Evolutionary conservation across 2,888 invertebrate genomes (phyloP).

Genomic region (Ornithoptera priamus): DNA sequence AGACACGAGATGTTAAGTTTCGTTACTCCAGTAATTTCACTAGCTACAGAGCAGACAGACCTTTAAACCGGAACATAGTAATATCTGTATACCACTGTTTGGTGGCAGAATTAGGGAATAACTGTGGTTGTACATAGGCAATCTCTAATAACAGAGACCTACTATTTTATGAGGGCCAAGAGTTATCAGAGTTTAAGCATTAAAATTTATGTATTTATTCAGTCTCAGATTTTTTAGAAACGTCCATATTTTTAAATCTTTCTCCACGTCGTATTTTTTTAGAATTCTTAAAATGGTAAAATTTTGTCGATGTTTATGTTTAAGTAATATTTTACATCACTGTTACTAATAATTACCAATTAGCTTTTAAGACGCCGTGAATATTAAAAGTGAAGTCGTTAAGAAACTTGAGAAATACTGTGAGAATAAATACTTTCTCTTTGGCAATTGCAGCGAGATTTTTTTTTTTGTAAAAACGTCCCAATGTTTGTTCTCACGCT

Average conservation of each 20-base stretch:
- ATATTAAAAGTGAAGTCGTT: constrained; percentile 17
- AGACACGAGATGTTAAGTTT: too few species aligned
- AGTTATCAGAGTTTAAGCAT: not conserved
- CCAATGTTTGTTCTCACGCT: constrained; percentile 28
- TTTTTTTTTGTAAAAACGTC: constrained; percentile 27
- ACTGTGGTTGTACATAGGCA: too few species aligned
- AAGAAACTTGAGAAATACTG: constrained; percentile 22
- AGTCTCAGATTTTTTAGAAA: too few species aligned
- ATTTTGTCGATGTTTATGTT: not conserved
- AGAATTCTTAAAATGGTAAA: not conserved
- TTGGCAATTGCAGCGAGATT: constrained; percentile 19
- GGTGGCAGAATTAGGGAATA: too few species aligned
- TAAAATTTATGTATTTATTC: too few species aligned
- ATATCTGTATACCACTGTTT: too few species aligned
- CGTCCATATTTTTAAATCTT: too few species aligned
- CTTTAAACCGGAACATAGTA: too few species aligned
- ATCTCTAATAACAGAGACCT: too few species aligned
- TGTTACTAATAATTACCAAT: not conserved
- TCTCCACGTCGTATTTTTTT: not conserved
- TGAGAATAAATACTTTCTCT: constrained; percentile 31
- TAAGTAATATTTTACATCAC: not conserved
- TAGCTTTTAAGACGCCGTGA: not conserved
- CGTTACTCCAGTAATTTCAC: too few species aligned
- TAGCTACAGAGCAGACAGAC: too few species aligned
- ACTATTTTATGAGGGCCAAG: not conserved